Evolutionary conservation across 2,888 invertebrate genomes (phyloP), one percentile per base, ranked within the genome.

Genomic region (Rhagonycha lutea): DNA sequence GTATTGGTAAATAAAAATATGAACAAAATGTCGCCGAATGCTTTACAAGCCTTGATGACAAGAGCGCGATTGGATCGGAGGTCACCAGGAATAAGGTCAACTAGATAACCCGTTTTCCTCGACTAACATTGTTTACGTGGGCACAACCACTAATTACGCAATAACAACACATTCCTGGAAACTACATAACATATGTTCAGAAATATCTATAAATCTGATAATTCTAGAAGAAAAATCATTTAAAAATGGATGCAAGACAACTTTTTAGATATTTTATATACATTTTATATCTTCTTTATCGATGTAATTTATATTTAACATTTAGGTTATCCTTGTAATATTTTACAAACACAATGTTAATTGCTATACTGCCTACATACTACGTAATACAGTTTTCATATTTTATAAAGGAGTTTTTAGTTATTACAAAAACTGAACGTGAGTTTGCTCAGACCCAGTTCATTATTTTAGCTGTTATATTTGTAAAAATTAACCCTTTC

Each of bases 101-200:
- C 84, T 83, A 83, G 82, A 83, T 85, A 86, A 86, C 86, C 86
- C 85, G 86, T 86, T 86, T 86, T 86, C 86, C 86, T 86, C 86
- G 86, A 84, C 84, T 81, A 82, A 85, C 85, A 86, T 86, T 86
- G 86, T 86, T 86, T 85, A 86, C 85, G 85, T 86, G 86, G 85
- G 85, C 85, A 81, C 76, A 78, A 76, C 77, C 76, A 82, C 82
- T 82, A 83, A 83, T 85, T 85, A 84, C 84, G 85, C 85, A 85
- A 85, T 83, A 78, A 76, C 79, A 78, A 79, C 79, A 84, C 85
- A 85, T 85, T 85, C 85, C 83, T 82, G 82, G 82, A 83, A 83
- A 83, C 80, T 81, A 80, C 79, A 77, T 76, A 74, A 77, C 74
- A 74, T 67, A 74, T 77, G 77, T 77, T 77, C 61, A 69, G 77